phyloP scores from a whole-genome alignment of 2,888 invertebrate genomes.

The Eudasyphora cyanicolor region DNA sequence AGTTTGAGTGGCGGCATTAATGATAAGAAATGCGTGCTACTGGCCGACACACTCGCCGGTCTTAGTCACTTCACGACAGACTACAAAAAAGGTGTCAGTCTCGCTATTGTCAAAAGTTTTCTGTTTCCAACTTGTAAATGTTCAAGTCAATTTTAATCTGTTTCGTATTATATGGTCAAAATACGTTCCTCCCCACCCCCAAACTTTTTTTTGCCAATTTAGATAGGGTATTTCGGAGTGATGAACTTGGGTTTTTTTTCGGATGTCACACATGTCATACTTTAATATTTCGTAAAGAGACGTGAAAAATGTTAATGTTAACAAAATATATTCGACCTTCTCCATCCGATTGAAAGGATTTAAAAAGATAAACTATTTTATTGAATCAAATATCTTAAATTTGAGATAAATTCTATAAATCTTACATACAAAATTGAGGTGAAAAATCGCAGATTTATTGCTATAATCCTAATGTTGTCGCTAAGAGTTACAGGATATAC shows the following conservation, averaged over 20 bases:
- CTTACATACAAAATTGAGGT: too few species aligned
- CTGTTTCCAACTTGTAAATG: slow-evolving; percentile 12
- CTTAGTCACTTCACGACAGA: slow-evolving; percentile 5
- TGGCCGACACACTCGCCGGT: not conserved
- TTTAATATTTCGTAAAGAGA: not conserved
- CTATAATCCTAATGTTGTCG: too few species aligned
- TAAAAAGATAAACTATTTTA: too few species aligned
- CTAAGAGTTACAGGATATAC: too few species aligned
- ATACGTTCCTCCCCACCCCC: not conserved
- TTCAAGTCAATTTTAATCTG: slow-evolving; percentile 26
- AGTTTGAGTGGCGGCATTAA: slow-evolving; percentile 40
- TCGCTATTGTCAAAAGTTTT: not conserved
- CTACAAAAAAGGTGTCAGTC: too few species aligned
- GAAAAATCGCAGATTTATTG: too few species aligned
- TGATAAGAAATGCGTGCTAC: slow-evolving; percentile 59
- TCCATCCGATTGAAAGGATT: too few species aligned
- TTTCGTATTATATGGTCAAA: slow-evolving; percentile 18
- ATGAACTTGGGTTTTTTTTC: not conserved
- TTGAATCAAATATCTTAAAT: too few species aligned
- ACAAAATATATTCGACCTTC: too few species aligned
- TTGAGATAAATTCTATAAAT: too few species aligned
- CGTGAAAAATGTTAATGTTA: too few species aligned
- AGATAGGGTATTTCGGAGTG: not conserved
- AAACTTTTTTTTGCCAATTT: too few species aligned
- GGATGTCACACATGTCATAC: not conserved